A percentile compares a stretch with the other conserved stretches of the same genome.
Evolutionary conservation across 2,888 invertebrate species (phyloP).

Genomic region (Phalera bucephala): DNA sequence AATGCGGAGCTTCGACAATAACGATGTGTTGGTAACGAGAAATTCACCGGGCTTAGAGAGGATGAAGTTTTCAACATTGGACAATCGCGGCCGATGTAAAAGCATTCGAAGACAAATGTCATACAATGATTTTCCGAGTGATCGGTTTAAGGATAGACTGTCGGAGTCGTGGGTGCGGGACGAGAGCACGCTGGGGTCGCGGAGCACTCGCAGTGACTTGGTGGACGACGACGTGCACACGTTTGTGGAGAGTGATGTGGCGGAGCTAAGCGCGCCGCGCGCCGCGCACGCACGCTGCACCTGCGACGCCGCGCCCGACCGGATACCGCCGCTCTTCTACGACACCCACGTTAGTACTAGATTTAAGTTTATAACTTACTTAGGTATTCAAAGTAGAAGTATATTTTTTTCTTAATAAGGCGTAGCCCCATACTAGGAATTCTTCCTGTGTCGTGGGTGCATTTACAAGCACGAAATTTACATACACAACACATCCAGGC

Average conservation of each 20-base stretch:
- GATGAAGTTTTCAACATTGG: conserved; percentile 75
- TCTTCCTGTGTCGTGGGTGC: too few species aligned
- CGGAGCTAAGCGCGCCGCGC: conserved; percentile 51
- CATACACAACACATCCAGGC: too few species aligned
- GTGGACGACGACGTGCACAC: conserved; percentile 63
- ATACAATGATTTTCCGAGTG: conserved; percentile 76
- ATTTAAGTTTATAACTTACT: not conserved
- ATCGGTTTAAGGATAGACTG: conserved; percentile 64
- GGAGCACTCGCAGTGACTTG: conserved; percentile 60
- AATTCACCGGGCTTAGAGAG: conserved; percentile 57
- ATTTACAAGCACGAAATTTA: too few species aligned
- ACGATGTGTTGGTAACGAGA: conserved; percentile 58
- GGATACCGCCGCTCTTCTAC: conserved; percentile 69
- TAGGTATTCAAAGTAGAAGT: not conserved
- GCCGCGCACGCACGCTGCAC: conserved; percentile 64
- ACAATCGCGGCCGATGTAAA: conserved; percentile 73
- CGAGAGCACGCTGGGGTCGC: conserved; percentile 55
- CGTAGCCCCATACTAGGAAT: too few species aligned
- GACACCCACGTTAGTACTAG: conserved; percentile 67
- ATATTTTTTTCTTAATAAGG: too few species aligned
- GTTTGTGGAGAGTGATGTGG: conserved; percentile 64
- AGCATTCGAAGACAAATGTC: conserved; percentile 77
- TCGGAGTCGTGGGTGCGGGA: conserved; percentile 63
- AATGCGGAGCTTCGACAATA: conserved; percentile 71
- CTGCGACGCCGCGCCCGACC: conserved; percentile 57